Evolutionary conservation across 2,113 vertebrate genomes (phyloP).

Genomic region (Semnornis frantzii): DNA sequence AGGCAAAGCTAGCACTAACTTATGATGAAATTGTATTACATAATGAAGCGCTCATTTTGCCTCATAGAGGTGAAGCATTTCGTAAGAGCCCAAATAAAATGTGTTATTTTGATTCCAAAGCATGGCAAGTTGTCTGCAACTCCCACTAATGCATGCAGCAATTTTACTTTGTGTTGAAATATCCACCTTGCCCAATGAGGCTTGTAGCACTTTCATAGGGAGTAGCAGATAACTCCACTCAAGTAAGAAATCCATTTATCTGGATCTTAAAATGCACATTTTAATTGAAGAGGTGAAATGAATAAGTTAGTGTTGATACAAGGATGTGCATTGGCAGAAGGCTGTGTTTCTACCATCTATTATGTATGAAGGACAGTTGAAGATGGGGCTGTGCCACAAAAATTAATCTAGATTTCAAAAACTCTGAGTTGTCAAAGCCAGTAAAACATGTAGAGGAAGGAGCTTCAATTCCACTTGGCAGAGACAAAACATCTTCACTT

Average conservation of each 20-base stretch:
- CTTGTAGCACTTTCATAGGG: neutral
- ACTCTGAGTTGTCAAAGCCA: neutral
- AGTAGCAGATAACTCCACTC: neutral
- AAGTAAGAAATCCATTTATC: neutral
- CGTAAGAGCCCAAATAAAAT: neutral
- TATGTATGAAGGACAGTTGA: conserved; percentile 16
- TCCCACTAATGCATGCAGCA: neutral
- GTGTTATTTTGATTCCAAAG: neutral
- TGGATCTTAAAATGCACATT: neutral
- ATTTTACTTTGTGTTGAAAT: neutral
- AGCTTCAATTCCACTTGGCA: neutral
- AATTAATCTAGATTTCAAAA: neutral
- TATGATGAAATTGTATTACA: neutral
- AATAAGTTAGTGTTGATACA: neutral
- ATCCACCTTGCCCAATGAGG: neutral
- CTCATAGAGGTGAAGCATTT: neutral
- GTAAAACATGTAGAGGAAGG: neutral
- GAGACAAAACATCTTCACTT: neutral
- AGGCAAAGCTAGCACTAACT: neutral
- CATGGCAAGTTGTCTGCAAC: neutral
- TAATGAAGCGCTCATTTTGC: neutral
- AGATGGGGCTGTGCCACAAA: neutral
- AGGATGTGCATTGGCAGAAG: neutral
- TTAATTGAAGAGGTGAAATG: neutral
- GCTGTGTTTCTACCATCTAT: neutral